These are phyloP conservation scores for Anagyrus pseudococci DNA, from an alignment of 2,888 invertebrate genomes.

Conservation along the genomic window DNA sequence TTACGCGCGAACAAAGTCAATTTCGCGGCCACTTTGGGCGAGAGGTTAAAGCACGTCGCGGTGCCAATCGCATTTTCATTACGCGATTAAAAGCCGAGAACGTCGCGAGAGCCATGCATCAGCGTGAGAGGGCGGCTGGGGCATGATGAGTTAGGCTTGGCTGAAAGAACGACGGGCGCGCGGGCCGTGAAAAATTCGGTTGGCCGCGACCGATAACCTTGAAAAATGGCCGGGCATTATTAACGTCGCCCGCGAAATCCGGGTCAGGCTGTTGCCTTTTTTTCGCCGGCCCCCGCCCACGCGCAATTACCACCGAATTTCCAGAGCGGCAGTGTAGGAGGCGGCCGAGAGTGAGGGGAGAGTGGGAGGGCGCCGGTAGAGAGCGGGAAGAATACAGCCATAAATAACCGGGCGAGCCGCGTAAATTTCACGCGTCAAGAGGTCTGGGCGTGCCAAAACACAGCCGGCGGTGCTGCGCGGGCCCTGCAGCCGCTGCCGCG, in stretches of 20 bases:
- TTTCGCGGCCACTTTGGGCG: no score
- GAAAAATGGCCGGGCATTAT: conserved; percentile 1
- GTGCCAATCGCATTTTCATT: conserved; percentile 34
- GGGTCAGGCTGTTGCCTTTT: not conserved
- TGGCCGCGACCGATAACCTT: not conserved
- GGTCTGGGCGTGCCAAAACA: conserved; percentile 6
- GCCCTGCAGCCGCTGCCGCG: no score
- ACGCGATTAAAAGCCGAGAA: conserved; percentile 27
- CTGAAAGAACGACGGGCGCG: no score
- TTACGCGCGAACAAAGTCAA: no score
- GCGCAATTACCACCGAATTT: conserved; percentile 30
- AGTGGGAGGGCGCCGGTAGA: not conserved
- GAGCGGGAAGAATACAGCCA: conserved; percentile 29
- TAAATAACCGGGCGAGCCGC: conserved; percentile 33
- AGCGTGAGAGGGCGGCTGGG: no score
- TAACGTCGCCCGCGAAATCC: conserved; percentile 1
- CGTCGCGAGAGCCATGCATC: conserved; percentile 3
- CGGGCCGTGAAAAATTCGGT: no score
- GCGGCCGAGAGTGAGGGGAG: not conserved
- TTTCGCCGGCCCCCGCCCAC: not conserved
- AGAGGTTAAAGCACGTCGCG: conserved; percentile 6
- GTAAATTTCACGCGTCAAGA: conserved; percentile 32
- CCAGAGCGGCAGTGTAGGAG: not conserved
- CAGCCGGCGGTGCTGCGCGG: not conserved
- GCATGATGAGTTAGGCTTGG: no score